Evolutionary conservation across 1,140 invertebrate genomes (phyloP), one percentile per base, ranked within the genome.

Genomic region (Macrobrachium nipponense): DNA sequence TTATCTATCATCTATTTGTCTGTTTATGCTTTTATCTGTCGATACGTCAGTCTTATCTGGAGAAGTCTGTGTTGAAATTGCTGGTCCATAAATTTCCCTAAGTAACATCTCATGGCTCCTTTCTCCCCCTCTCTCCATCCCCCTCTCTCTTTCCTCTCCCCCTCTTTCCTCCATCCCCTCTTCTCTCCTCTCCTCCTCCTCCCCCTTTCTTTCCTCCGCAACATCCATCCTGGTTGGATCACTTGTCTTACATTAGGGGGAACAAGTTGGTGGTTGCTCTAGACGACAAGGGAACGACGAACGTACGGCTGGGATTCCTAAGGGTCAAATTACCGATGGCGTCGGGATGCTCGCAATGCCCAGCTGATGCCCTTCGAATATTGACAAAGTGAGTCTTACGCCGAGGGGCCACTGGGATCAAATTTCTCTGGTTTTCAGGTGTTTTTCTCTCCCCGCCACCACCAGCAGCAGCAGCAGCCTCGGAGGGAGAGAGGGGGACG

Each of bases 231-330:
- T 85, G 83, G 64, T 77, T 51, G 80, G 83, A 79, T 85, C 83
- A 85, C 83, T 85, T 85, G 83, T 85, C 76, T 85, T 79, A 85
- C 83, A 85, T 79, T 85, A 85, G 76, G 76, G 76, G 76, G 76
- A 85, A 85, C 83, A 85, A 85, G 83, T 78, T 79, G 76, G 83
- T 75, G 23, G 64, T 17, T 15, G 66, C 51, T 20, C 36, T 10
- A 23, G n/a, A 43, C 66, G 60, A 43, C 66, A 70, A n/a, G 23
- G 64, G 15, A 79, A 80, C 70, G 27, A 18, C 68, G 43, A 12
- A 51, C 76, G 11, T 85, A 20, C 23, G 27, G 27, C 18, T 5
- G 18, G 15, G 20, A 7, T 43, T 44, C 61, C 27, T 79, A 85
- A 43, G 73, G 76, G 44, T 72, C 76, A 85, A 72, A 79, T 78